A percentile compares a stretch with the other conserved stretches of the same genome.
phyloP scores from a whole-genome alignment of 2,113 vertebrate species.

The Hippoglossus stenolepis region DNA sequence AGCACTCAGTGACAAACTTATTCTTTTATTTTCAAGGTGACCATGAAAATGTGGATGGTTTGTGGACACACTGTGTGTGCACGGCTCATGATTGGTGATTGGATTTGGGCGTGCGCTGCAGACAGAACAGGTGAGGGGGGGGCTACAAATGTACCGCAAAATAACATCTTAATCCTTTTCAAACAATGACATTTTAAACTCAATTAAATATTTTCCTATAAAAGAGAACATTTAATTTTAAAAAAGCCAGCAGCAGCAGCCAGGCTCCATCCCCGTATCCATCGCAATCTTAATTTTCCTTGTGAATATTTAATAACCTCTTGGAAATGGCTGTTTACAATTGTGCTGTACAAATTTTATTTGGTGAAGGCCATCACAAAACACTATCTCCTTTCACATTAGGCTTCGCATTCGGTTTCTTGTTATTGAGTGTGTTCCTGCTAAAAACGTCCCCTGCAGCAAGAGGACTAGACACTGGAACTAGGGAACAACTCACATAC shows the following conservation, averaged over 20 bases:
- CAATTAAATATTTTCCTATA: not conserved
- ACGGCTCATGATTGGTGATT: not conserved
- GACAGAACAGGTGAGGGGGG: not conserved
- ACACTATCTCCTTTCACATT: not conserved
- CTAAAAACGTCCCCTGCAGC: too few species aligned
- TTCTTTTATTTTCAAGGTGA: conserved; percentile 1
- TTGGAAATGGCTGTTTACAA: conserved; percentile 10
- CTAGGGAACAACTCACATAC: too few species aligned
- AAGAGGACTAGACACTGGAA: too few species aligned
- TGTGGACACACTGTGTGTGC: not conserved
- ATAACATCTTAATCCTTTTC: not conserved
- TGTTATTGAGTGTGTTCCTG: too few species aligned
- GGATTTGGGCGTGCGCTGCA: not conserved
- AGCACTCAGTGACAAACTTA: not conserved
- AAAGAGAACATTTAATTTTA: not conserved
- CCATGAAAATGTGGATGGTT: not conserved
- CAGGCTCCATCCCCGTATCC: too few species aligned
- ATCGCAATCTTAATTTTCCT: not conserved
- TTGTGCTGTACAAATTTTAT: not conserved
- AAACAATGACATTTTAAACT: too few species aligned
- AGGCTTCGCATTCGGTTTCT: not conserved
- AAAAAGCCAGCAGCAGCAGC: not conserved
- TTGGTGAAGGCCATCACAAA: not conserved
- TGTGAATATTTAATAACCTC: conserved; percentile 39
- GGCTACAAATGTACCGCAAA: too few species aligned